Percentiles rank a stretch among this genome's conserved stretches.
Evolutionary conservation across 2,888 invertebrate genomes (phyloP).

Genomic region (Copidosoma aretas): DNA sequence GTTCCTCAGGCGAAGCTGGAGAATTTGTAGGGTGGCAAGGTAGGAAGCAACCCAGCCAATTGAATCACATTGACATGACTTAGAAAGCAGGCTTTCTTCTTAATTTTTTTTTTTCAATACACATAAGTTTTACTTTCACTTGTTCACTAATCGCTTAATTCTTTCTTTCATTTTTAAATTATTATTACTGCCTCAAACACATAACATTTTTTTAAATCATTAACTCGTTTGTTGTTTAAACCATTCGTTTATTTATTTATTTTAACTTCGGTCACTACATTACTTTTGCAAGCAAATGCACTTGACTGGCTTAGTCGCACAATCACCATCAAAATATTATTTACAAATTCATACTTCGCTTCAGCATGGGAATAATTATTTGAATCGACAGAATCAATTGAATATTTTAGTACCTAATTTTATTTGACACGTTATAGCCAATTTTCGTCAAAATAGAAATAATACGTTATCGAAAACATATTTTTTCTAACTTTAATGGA

Average conservation of each 20-base stretch:
- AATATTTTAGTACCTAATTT: too few species aligned
- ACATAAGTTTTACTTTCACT: slow-evolving; percentile 47
- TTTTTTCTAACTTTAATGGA: too few species aligned
- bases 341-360: slow-evolving; percentile 9
- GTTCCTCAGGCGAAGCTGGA: slow-evolving; percentile 76
- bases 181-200: slow-evolving; percentile 6
- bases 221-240: background rate
- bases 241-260: slow-evolving; percentile 14
- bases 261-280: slow-evolving; percentile 26
- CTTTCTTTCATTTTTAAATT: slow-evolving; percentile 46
- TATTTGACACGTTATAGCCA: too few species aligned
- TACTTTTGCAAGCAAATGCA: slow-evolving; percentile 35
- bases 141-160: slow-evolving; percentile 41
- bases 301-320: slow-evolving; percentile 41
- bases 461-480: too few species aligned
- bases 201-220: background rate
- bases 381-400: slow-evolving; percentile 6
- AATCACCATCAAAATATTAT: slow-evolving; percentile 28
- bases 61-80: slow-evolving; percentile 63
- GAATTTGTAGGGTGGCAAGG: slow-evolving; percentile 81
- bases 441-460: too few species aligned
- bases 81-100: slow-evolving; percentile 58
- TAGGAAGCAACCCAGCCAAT: slow-evolving; percentile 69
- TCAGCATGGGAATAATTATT: slow-evolving; percentile 17
- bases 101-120: too few species aligned